Evolutionary conservation across 2,888 invertebrate species (phyloP).

Genomic region (Lydus trimaculatus): DNA sequence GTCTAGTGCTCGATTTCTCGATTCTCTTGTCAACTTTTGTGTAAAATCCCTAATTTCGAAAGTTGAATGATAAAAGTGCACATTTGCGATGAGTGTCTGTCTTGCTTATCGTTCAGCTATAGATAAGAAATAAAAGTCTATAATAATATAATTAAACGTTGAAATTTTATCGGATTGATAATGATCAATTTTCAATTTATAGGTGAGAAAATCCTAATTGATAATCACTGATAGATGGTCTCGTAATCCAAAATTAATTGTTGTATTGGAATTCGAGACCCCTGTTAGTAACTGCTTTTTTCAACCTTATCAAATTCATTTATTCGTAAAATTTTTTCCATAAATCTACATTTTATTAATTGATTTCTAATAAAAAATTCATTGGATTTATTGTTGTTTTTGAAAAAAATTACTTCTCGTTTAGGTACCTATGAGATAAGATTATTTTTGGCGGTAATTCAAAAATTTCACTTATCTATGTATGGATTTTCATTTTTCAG

Average conservation of each 20-base stretch:
- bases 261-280: slow-evolving; percentile 59
- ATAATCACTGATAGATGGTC: slow-evolving; percentile 52
- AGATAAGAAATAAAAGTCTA: background rate
- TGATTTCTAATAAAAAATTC: background rate
- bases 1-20: too few relatives aligned
- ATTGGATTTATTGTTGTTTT: background rate
- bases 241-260: slow-evolving; percentile 52
- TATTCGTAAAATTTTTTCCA: slow-evolving; percentile 37
- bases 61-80: too few relatives aligned
- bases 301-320: slow-evolving; percentile 53
- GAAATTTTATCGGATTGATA: background rate
- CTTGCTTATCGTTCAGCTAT: background rate
- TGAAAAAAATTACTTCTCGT: background rate
- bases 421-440: background rate
- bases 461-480: background rate
- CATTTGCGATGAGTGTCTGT: background rate
- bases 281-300: slow-evolving; percentile 54
- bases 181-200: slow-evolving; percentile 18
- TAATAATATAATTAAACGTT: background rate
- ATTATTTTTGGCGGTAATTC: background rate
- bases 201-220: slow-evolving; percentile 14
- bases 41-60: too few relatives aligned
- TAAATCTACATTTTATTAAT: slow-evolving; percentile 3
- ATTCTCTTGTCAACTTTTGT: too few relatives aligned
- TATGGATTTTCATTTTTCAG: background rate